These are phyloP conservation scores for Ptychochromis oligacanthus DNA, from an alignment of 2,113 vertebrate species.

Conservation along the genomic window DNA sequence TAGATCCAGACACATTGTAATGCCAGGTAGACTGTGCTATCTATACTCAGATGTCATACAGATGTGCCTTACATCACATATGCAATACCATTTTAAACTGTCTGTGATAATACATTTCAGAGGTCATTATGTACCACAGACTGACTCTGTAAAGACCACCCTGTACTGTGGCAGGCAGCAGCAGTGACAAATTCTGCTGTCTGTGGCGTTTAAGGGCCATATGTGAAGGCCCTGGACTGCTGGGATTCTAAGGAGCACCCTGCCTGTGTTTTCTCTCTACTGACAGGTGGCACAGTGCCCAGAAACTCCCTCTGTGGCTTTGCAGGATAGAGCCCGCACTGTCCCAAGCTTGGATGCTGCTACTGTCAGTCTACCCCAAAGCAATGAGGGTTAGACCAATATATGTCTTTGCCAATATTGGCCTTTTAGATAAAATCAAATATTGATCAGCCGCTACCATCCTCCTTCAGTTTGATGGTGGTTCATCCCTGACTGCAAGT, in stretches of 20 bases:
- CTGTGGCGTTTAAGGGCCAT: constrained; percentile 32
- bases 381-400: not conserved
- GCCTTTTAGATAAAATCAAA: not conserved
- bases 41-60: not conserved
- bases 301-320: constrained; percentile 32
- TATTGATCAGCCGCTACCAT: not conserved
- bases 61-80: not conserved
- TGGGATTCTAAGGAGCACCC: constrained; percentile 38
- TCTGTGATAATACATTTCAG: constrained; percentile 4
- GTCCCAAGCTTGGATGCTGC: constrained; percentile 36
- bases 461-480: not conserved
- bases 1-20: constrained; percentile 17
- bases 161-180: not conserved
- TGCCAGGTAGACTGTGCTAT: not conserved
- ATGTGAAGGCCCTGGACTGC: constrained; percentile 21
- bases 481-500: not conserved
- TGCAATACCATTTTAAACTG: not conserved
- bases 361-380: constrained; percentile 9
- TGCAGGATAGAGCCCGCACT: constrained; percentile 38
- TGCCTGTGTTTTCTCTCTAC: constrained; percentile 46
- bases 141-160: not conserved
- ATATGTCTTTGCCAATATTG: not conserved
- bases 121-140: not conserved
- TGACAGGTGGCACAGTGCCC: constrained; percentile 56
- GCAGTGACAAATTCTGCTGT: constrained; percentile 17